Evolutionary conservation across 2,888 invertebrate species (phyloP), one percentile per base, ranked within the genome.

Genomic region (Xanthia icteritia): DNA sequence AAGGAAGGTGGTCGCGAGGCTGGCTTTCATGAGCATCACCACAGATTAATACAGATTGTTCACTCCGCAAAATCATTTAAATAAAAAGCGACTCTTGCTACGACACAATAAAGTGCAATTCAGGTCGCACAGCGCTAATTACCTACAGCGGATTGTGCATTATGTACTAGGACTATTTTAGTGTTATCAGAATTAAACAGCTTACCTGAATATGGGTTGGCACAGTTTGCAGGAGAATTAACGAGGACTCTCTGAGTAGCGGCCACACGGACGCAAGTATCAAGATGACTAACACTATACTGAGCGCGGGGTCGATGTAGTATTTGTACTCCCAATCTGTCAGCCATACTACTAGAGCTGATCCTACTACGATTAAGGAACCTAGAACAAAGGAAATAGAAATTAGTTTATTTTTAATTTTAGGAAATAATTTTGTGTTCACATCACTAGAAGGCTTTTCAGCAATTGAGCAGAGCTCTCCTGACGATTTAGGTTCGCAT

Each of bases 181-280:
- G 27, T 63, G 27, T 54, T 15, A 17, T n/a, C 5, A 65, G 15
- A 68, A 56, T 31, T 31, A 77, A 67, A 67, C 42, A 60, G 51
- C 92, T 91, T 79, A 97, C 97, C 96, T 99, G 98, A 92, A 99
- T 99, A 94, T 99, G 99, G 27, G 99, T 99, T 70, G 99, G 99
- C 79, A 99, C 99, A n/a, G 99, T 99, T 96, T 99, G 99, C 69
- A 99, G 97, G 80, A 99, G 96, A 91, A 99, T 99, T 84, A 99
- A 97, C 6, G 99, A 99, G 0, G 99, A 99, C 94, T 99, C 99
- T 89, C 98, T 97, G 70, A 99, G 96, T 85, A 99, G 95, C 11
- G 99, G 99, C 99, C 99, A 99, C 27, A 99, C 99, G 0, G 99
- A 99, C 84, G 98, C 97, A 84, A 99, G 95, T 86, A 99, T 99